These are phyloP conservation scores for Rugalucina vietnamica DNA, from an alignment of 2,888 invertebrate species.

Conservation along the genomic window DNA sequence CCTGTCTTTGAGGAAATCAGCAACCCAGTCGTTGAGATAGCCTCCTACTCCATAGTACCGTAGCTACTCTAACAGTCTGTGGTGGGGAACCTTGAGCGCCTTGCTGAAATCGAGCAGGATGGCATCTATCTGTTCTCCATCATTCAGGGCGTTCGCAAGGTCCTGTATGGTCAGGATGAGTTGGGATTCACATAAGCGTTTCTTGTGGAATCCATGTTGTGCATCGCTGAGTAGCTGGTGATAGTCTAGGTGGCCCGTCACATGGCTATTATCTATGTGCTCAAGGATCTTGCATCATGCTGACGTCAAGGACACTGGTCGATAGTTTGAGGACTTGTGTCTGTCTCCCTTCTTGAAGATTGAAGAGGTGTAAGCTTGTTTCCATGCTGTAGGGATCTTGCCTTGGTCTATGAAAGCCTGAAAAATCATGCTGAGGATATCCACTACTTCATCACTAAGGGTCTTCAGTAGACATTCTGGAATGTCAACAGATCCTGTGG, in stretches of 20 bases:
- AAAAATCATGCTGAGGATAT: neutral
- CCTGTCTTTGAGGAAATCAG: no score
- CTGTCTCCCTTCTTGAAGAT: neutral
- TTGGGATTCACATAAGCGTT: neutral
- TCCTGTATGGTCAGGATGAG: neutral
- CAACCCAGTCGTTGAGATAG: no score
- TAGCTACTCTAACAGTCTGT: neutral
- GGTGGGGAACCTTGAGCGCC: neutral
- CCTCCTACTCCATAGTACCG: neutral
- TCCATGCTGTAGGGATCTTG: neutral
- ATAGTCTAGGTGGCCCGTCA: neutral
- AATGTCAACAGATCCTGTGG: neutral
- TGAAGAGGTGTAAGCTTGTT: neutral
- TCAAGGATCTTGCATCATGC: neutral
- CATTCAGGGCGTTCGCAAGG: neutral
- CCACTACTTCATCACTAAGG: no score
- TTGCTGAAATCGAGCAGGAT: neutral
- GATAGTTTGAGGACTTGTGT: neutral
- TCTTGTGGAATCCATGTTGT: neutral
- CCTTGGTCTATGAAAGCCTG: neutral
- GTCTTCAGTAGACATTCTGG: no score
- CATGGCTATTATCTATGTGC: neutral
- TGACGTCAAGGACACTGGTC: neutral
- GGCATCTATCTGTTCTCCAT: neutral
- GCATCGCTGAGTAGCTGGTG: neutral